Conservation (phyloP, 2,888 invertebrate genomes). For the Vandiemenella viatica region DNA sequence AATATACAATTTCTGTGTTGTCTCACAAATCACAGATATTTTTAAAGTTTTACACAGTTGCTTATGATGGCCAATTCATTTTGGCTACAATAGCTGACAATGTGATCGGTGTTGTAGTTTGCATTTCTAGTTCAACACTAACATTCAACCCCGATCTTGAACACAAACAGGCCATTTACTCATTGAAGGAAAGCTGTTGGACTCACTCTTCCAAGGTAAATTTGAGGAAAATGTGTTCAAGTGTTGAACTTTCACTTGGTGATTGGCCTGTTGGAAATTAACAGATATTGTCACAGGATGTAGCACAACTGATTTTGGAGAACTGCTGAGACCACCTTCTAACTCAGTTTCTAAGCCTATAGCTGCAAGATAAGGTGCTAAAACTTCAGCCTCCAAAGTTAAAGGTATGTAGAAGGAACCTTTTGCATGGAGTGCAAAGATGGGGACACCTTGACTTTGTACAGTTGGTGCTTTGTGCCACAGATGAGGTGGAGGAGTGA, state of each 20-base stretch:
- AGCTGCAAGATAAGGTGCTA: constrained; percentile 45
- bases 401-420: constrained; percentile 81
- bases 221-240: no score
- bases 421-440: constrained; percentile 79
- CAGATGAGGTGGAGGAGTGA: neutral
- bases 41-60: no score
- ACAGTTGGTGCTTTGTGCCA: neutral
- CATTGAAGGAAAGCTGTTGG: no score
- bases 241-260: neutral
- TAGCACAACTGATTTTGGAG: constrained; percentile 39
- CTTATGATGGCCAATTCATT: no score
- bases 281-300: constrained; percentile 85
- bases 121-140: no score
- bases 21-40: no score
- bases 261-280: constrained; percentile 42
- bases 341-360: constrained; percentile 38
- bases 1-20: no score
- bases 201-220: neutral
- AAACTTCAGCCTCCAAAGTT: constrained; percentile 56
- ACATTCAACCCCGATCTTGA: neutral
- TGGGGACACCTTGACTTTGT: constrained; percentile 45
- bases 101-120: no score
- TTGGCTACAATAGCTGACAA: no score
- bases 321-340: constrained; percentile 26
- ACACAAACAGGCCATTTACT: neutral